Evolutionary conservation across 2,797 vertebrate species (phyloP).

Genomic region (Geotrypetes seraphini): DNA sequence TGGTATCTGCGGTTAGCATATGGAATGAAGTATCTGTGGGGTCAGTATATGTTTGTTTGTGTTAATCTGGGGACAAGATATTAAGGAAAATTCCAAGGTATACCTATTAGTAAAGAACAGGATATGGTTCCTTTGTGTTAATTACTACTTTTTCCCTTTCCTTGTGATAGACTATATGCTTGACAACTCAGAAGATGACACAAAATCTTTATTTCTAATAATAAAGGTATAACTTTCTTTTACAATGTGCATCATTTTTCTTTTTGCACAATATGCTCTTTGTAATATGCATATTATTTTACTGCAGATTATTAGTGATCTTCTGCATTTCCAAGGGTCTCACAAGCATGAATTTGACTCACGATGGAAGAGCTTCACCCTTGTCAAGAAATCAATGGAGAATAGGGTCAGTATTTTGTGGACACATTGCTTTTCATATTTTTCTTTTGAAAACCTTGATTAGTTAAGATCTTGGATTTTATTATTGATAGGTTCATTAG

Average conservation of each 20-base stretch:
- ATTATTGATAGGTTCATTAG: too few relatives aligned
- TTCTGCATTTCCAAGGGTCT: constrained; percentile 90
- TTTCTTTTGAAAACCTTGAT: too few relatives aligned
- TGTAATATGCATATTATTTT: constrained; percentile 10
- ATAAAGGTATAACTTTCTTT: constrained; percentile 74
- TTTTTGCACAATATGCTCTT: background rate
- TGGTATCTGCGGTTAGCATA: background rate
- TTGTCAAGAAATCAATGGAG: constrained; percentile 98
- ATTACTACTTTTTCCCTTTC: background rate
- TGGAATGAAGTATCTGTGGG: background rate
- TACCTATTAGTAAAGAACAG: too few relatives aligned
- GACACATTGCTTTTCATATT: too few relatives aligned
- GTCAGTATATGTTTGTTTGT: too few relatives aligned
- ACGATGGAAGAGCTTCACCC: constrained; percentile 93
- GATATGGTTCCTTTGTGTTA: background rate
- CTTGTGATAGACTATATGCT: constrained; percentile 72
- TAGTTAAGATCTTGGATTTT: too few relatives aligned
- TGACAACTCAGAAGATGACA: constrained; percentile 91
- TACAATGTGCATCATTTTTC: constrained; percentile 5
- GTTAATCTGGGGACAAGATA: too few relatives aligned
- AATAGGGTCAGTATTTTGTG: constrained; percentile 84
- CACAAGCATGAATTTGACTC: constrained; percentile 97
- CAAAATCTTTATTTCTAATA: constrained; percentile 93
- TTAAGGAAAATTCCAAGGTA: background rate
- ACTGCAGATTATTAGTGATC: constrained; percentile 83